Evolutionary conservation across 2,888 invertebrate species (phyloP).

Genomic region (Drosophila anomalata): DNA sequence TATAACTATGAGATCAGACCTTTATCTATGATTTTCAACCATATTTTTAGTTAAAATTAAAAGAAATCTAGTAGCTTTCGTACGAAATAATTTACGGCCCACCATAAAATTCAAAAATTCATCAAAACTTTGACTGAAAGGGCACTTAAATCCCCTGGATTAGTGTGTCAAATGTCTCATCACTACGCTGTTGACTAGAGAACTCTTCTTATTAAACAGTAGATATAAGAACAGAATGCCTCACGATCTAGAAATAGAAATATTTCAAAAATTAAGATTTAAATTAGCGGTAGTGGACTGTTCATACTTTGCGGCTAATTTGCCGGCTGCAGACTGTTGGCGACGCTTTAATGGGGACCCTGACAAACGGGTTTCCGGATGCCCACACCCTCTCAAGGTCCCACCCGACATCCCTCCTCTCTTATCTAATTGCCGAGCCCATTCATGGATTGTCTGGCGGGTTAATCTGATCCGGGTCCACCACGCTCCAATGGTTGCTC

Average conservation of each 20-base stretch:
- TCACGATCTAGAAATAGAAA: not conserved
- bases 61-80: not conserved
- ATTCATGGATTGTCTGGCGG: constrained; percentile 33
- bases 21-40: no score
- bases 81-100: not conserved
- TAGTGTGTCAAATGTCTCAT: not conserved
- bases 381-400: constrained; percentile 20
- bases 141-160: not conserved
- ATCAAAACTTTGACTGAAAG: not conserved
- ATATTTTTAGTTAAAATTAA: no score
- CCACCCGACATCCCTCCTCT: constrained; percentile 1
- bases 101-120: not conserved
- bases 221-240: not conserved
- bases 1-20: no score
- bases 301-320: constrained; percentile 18
- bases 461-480: constrained; percentile 27
- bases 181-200: not conserved
- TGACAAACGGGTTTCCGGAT: constrained; percentile 35
- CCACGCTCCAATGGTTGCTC: constrained; percentile 25
- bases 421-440: constrained; percentile 34
- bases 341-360: constrained; percentile 46
- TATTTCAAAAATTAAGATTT: not conserved
- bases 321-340: constrained; percentile 43
- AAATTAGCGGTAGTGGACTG: constrained; percentile 13
- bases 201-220: not conserved